Conservation (phyloP, 2,888 invertebrate species). For the Opisthograptis luteolata region DNA sequence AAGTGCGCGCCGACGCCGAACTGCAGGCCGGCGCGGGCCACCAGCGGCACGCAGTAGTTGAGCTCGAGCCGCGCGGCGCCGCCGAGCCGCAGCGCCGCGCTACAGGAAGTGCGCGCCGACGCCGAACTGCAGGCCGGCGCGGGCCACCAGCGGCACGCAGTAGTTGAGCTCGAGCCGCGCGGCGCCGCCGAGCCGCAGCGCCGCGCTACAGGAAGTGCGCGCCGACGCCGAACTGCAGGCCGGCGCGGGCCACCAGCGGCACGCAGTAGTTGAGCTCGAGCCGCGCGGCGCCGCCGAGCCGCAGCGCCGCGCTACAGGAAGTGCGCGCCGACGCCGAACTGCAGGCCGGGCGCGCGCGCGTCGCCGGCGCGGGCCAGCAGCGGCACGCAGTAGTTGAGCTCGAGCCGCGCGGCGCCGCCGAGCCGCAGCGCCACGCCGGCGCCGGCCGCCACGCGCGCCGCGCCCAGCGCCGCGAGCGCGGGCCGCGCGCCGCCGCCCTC, state of each 20-base stretch:
- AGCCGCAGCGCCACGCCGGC: slow-evolving; percentile 84
- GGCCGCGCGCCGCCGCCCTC: slow-evolving; percentile 55
- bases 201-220: too few relatives aligned
- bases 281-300: slow-evolving; percentile 92
- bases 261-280: slow-evolving; percentile 97
- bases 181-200: too few relatives aligned
- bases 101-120: too few relatives aligned
- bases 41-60: slow-evolving; percentile 94
- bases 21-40: slow-evolving; percentile 83
- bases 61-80: slow-evolving; percentile 95
- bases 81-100: slow-evolving; percentile 89
- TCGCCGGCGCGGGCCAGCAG: slow-evolving; percentile 87
- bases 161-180: too few relatives aligned
- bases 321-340: slow-evolving; percentile 93
- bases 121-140: too few relatives aligned
- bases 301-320: slow-evolving; percentile 72
- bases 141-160: too few relatives aligned
- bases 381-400: slow-evolving; percentile 97
- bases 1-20: too few relatives aligned
- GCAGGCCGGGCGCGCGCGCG: slow-evolving; percentile 87
- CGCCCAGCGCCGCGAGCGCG: slow-evolving; percentile 71
- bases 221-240: too few relatives aligned
- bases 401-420: slow-evolving; percentile 93
- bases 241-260: slow-evolving; percentile 87
- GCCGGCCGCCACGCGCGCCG: slow-evolving; percentile 90